These are phyloP conservation scores for Coregonus suidteri DNA, from an alignment of 2,797 vertebrate genomes.

Conservation along the genomic window DNA sequence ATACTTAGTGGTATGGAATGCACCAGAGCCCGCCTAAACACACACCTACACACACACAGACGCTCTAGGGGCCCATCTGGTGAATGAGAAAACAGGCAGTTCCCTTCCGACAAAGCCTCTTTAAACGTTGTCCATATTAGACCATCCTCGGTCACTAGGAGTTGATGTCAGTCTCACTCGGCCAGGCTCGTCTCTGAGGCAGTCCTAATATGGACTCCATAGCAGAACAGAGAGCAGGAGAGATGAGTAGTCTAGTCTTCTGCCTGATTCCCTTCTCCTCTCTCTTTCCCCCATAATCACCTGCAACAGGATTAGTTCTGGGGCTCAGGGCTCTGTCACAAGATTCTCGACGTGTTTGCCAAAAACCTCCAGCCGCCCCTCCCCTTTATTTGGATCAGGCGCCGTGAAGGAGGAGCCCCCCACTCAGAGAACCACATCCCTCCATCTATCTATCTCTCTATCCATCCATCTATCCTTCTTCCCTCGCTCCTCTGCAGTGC, in stretches of 20 bases:
- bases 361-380: constrained; percentile 65
- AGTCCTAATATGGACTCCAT: background rate
- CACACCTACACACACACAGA: background rate
- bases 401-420: constrained; percentile 49
- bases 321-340: constrained; percentile 62
- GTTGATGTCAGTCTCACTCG: background rate
- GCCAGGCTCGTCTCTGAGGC: background rate
- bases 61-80: no score
- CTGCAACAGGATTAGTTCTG: constrained; percentile 65
- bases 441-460: constrained; percentile 37
- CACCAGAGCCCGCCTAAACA: background rate
- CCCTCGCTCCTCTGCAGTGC: constrained; percentile 41
- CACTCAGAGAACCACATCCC: constrained; percentile 49
- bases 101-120: no score
- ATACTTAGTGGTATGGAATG: background rate
- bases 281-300: constrained; percentile 53
- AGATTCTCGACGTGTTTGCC: constrained; percentile 66
- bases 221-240: constrained; percentile 18
- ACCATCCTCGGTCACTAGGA: background rate
- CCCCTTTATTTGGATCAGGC: constrained; percentile 65
- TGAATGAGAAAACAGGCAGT: no score
- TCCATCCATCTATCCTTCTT: background rate
- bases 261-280: constrained; percentile 52
- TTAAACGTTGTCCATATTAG: background rate
- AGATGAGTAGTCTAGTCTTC: constrained; percentile 33